Base-by-base conservation (phyloP, 2,888 invertebrate species). In the Glaucopsyche alexis region DNA sequence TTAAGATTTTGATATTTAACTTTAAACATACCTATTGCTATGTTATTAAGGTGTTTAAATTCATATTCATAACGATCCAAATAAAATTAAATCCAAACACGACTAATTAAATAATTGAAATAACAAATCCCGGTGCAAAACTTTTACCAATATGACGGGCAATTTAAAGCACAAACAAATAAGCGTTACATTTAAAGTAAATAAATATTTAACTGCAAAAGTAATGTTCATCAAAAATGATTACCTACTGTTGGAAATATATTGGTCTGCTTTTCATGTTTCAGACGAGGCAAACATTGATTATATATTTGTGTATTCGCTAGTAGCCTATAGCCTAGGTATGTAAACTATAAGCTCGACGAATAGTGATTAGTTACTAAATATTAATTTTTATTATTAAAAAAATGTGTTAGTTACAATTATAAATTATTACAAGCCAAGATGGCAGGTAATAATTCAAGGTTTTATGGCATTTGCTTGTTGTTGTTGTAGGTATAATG, bases 141-240 rank as follows among this genome's bases (percentile, higher is more conserved):
- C 19, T 55, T 55, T 55, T 55, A 55, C 16, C 55, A 55, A 42
- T 19, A 55, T 55, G 11, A 55, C 55, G 11, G 16, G 19, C 55
- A 19, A 55, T 55, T 55, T 16, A 55, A 55, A 55, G 19, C 19
- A 19, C 19, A 55, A 55, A 55, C 55, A 55, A 55, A 19, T 55
- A 55, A 55, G 16, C 55, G 16, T 5, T 55, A 55, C 11, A 19
- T 55, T 55, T 19, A 55, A 55, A 55, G 55, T 55, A 55, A 55
- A 55, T 19, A 55, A 55, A 55, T 42, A 42, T 55, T 55, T 55
- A 55, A 19, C 55, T 55, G 16, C 19, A 11, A 55, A 16, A 55
- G 55, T 55, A 19, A 55, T 55, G 55, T 19, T 19, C 55, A 55
- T 55, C 55, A 55, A 55, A 55, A 55, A 55, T 55, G 19, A 55